Evolutionary conservation across 2,888 invertebrate genomes (phyloP).

Genomic region (Gisinianus flammeolus): DNA sequence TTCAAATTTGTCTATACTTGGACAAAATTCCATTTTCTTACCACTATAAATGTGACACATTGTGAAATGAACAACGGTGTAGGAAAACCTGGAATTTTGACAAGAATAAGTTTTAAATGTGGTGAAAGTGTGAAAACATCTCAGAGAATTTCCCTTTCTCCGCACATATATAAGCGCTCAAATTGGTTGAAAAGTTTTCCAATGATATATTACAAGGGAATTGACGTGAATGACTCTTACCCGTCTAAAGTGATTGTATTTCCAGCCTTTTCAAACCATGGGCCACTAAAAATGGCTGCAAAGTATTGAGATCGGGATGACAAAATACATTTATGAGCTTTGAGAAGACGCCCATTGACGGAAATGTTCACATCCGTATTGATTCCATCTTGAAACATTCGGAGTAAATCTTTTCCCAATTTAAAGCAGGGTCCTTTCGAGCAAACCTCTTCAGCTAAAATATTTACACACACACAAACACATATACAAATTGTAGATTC

Average conservation of each 20-base stretch:
- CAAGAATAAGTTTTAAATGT: neutral
- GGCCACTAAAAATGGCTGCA: conserved; percentile 85
- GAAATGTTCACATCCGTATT: conserved; percentile 87
- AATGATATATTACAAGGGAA: neutral
- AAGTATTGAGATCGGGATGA: conserved; percentile 92
- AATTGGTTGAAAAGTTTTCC: neutral
- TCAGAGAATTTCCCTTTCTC: too few relatives aligned
- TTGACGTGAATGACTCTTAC: conserved; percentile 62
- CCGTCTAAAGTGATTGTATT: conserved; percentile 85
- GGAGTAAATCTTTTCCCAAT: conserved; percentile 82
- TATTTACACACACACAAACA: neutral
- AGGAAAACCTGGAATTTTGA: conserved; percentile 71
- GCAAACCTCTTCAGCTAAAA: conserved; percentile 53
- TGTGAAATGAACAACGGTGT: conserved; percentile 85
- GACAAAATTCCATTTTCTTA: too few relatives aligned
- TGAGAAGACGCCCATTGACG: conserved; percentile 80
- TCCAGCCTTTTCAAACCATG: conserved; percentile 79
- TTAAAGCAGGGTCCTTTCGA: conserved; percentile 65
- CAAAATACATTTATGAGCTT: conserved; percentile 90
- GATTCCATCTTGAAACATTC: conserved; percentile 90
- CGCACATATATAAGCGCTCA: too few relatives aligned
- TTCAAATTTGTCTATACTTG: too few relatives aligned
- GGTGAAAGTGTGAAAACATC: too few relatives aligned
- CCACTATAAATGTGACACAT: conserved; percentile 94
- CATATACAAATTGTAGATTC: too few relatives aligned